phyloP scores from a whole-genome alignment of 2,113 vertebrate species.

The Brachypteracias leptosomus region DNA sequence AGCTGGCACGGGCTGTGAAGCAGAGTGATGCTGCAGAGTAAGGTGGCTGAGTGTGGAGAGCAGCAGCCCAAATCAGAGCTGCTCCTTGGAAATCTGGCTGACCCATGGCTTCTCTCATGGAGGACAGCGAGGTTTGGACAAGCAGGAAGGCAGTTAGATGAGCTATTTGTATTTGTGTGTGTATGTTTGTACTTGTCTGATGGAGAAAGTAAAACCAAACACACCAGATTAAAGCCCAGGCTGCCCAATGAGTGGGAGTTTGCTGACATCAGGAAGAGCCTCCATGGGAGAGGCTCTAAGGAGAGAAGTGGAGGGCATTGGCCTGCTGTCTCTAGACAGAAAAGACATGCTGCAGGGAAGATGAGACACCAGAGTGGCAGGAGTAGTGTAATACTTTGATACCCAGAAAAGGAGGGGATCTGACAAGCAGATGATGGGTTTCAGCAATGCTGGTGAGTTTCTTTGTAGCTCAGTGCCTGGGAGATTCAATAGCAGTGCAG shows the following conservation, averaged over 20 bases:
- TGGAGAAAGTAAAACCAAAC: neutral
- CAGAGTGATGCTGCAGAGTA: neutral
- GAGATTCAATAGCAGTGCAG: neutral
- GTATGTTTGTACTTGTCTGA: neutral
- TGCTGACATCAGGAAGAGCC: neutral
- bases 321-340: neutral
- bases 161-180: neutral
- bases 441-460: neutral
- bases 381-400: neutral
- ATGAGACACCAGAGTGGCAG: neutral
- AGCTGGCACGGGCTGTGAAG: neutral
- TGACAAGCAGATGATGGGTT: constrained; percentile 13
- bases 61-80: neutral
- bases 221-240: neutral
- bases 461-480: constrained; percentile 28
- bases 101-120: neutral
- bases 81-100: neutral
- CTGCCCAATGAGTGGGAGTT: neutral
- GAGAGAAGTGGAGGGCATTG: neutral
- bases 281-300: neutral
- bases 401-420: neutral
- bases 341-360: neutral
- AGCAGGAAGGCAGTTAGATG: neutral
- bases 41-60: neutral
- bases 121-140: neutral